Percentiles rank a stretch among this genome's conserved stretches.
phyloP scores from a whole-genome alignment of 2,888 invertebrate genomes.

The Chymomyza fuscimana region DNA sequence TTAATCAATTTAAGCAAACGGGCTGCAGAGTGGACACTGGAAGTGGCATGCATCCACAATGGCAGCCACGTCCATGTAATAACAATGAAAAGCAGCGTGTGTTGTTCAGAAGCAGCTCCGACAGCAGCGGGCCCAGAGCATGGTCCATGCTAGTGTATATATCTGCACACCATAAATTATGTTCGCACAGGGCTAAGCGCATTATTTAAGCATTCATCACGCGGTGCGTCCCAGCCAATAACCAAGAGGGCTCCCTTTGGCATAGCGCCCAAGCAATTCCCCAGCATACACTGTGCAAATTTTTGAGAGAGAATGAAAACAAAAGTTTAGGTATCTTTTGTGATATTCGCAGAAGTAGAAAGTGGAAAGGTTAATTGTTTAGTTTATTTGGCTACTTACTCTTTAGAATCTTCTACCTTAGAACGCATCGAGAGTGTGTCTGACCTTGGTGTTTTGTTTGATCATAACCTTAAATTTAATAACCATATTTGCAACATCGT shows the following conservation, averaged over 20 bases:
- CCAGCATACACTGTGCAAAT: not conserved
- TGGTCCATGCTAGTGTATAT: slow-evolving; percentile 52
- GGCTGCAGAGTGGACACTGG: slow-evolving; percentile 43
- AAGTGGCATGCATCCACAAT: slow-evolving; percentile 13
- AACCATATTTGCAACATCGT: too few species aligned
- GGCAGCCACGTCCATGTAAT: slow-evolving; percentile 62
- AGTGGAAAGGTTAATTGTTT: too few species aligned
- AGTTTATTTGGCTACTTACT: too few species aligned
- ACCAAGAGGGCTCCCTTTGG: not conserved
- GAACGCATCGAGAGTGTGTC: too few species aligned
- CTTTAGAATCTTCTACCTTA: too few species aligned
- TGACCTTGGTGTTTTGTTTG: too few species aligned
- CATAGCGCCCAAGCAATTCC: slow-evolving; percentile 2
- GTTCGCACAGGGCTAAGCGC: slow-evolving; percentile 77
- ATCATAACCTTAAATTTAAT: too few species aligned
- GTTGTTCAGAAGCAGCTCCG: slow-evolving; percentile 33
- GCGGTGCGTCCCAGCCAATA: slow-evolving; percentile 41
- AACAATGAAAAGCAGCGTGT: slow-evolving; percentile 70
- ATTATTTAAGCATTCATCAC: slow-evolving; percentile 75
- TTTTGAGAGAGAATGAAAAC: not conserved
- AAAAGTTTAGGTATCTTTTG: too few species aligned
- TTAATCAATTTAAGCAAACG: slow-evolving; percentile 73
- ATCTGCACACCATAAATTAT: slow-evolving; percentile 77
- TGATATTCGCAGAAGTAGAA: too few species aligned
- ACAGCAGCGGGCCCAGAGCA: slow-evolving; percentile 12